Base-by-base conservation (phyloP, 2,113 vertebrate species). In the Oryzias woworae region DNA sequence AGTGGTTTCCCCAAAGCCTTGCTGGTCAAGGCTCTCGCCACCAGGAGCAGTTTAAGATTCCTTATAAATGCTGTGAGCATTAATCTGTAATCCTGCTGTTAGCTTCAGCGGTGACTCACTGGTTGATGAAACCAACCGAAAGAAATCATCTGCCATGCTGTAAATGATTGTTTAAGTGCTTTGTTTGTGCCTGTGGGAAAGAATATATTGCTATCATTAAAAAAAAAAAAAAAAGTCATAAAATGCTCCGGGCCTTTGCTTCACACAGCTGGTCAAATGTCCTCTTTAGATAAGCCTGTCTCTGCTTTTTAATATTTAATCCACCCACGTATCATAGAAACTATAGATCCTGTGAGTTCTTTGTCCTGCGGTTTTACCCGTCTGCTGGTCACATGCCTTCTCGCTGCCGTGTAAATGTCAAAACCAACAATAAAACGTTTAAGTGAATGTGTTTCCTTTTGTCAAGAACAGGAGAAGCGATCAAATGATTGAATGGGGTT, bases 11-110 rank as follows among this genome's bases (percentile, higher is more conserved):
- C 22, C 0, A 14, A 66, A 14, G 71, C 72, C 87, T 88, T 64
- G 88, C 88, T 77, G 88, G 85, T 73, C 87, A 51, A 85, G 79
- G 74, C 79, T 54, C 53, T 1, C 8, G 8, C 15, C 43, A 63
- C 50, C 41, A 62, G 20, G 22, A 65, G 24, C 52, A 41, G 42
- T 31, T 56, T 45, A 46, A 59, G 59, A 61, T 71, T 78, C 50
- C 53, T 14, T 14, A 6, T 36, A 47, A 47, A 47, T 75, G 71
- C 73, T 80, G 71, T 57, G 54, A 60, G 62, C 60, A 66, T 75
- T 68, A 49, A 51, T 48, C 23, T 58, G 22, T 41, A 42, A 20
- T 52, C 51, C 46, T 22, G 22, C n/a, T 55, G 14, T 13, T 46
- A 23, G 49, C 10, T 36, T 12, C 36, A 36, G 36, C 8, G 36